phyloP scores from a whole-genome alignment of 2,113 vertebrate species.

The Pagrus major region DNA sequence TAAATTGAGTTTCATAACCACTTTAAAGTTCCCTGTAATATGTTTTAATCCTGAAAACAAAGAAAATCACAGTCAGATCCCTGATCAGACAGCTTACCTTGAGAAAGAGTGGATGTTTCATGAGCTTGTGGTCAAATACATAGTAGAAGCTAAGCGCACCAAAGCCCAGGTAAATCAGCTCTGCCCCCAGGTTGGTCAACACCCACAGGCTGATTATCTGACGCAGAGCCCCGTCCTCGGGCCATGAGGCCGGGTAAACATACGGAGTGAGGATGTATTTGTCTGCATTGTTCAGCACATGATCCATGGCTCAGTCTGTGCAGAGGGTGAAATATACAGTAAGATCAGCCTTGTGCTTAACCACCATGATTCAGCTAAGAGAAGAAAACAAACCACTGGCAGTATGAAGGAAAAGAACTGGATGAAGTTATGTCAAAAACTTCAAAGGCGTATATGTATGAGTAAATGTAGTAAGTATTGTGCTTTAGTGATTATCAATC shows the following conservation, averaged over 20 bases:
- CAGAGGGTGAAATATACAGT: background rate
- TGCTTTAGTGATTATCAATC: too few relatives aligned
- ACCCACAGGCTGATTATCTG: conserved; percentile 91
- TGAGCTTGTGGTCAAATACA: conserved; percentile 91
- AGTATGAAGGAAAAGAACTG: background rate
- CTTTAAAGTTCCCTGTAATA: too few relatives aligned
- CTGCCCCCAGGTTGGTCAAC: conserved; percentile 90
- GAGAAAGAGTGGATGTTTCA: conserved; percentile 92
- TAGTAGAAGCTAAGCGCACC: conserved; percentile 89
- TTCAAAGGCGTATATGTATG: background rate
- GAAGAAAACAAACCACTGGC: background rate
- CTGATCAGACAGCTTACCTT: conserved; percentile 81
- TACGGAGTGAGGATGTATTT: conserved; percentile 88
- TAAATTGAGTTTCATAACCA: too few relatives aligned
- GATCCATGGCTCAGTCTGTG: conserved; percentile 88
- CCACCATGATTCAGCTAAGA: background rate
- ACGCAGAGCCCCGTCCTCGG: conserved; percentile 84
- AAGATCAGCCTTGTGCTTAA: background rate
- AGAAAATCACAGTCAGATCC: background rate
- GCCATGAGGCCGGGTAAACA: conserved; percentile 89
- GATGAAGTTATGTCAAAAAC: background rate
- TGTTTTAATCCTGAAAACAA: too few relatives aligned
- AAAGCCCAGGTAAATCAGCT: conserved; percentile 88
- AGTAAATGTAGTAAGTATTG: background rate
- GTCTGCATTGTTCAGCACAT: conserved; percentile 87